Percentiles rank a stretch among this genome's conserved stretches.
Conservation (phyloP, 2,888 invertebrate species). For the Ceramica pisi region DNA sequence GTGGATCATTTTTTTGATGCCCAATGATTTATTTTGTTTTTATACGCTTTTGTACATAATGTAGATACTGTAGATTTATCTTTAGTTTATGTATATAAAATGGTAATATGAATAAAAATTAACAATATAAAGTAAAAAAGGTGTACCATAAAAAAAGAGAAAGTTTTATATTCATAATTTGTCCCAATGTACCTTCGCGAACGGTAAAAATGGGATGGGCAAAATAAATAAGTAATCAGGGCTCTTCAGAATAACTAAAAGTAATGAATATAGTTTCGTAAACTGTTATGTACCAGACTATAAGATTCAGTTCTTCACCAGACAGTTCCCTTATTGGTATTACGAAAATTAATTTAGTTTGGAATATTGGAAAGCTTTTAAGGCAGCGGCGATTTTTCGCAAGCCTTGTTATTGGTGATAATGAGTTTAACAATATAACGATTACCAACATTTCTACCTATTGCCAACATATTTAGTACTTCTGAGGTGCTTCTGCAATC, state of each 20-base stretch:
- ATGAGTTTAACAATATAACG: slow-evolving; percentile 4
- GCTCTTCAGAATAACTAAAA: background rate
- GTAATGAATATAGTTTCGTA: slow-evolving; percentile 23
- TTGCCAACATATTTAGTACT: background rate
- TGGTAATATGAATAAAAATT: too few relatives aligned
- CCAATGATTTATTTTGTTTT: too few relatives aligned
- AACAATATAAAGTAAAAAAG: too few relatives aligned
- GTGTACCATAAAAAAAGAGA: too few relatives aligned
- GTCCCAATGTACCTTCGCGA: too few relatives aligned
- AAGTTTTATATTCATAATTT: too few relatives aligned
- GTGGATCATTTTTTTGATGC: too few relatives aligned
- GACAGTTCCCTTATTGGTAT: slow-evolving; percentile 25
- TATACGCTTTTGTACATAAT: too few relatives aligned
- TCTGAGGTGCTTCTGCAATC: too few relatives aligned
- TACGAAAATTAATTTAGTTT: slow-evolving; percentile 34
- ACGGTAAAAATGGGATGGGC: too few relatives aligned
- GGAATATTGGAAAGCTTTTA: slow-evolving; percentile 33
- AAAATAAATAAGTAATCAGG: slow-evolving; percentile 27
- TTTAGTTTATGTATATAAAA: too few relatives aligned
- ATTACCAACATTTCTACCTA: background rate
- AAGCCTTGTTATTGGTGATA: slow-evolving; percentile 5
- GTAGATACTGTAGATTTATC: too few relatives aligned
- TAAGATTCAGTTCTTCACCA: slow-evolving; percentile 5
- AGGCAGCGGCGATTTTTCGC: background rate
- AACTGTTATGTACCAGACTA: background rate